phyloP scores from a whole-genome alignment of 2,113 vertebrate species.

The Nesogale talazaci region DNA sequence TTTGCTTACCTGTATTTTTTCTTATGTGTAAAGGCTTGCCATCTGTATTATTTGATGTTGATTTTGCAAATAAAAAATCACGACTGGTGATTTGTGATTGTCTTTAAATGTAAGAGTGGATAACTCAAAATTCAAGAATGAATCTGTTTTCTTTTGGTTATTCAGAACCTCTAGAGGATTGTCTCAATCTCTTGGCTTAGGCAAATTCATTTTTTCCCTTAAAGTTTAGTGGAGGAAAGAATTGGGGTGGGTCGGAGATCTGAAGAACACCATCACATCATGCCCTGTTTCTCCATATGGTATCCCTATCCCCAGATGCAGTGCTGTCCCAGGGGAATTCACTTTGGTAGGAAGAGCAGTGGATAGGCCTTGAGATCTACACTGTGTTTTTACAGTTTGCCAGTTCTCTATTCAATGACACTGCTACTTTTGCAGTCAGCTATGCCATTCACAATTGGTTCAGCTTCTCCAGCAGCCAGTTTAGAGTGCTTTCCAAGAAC shows the following conservation, averaged over 20 bases:
- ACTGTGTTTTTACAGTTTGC: not conserved
- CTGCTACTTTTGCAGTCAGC: not conserved
- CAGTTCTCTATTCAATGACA: not conserved
- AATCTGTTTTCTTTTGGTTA: slow-evolving; percentile 21
- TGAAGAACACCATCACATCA: not conserved
- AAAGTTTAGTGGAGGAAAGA: not conserved
- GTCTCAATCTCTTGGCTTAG: not conserved
- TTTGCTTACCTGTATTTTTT: not conserved
- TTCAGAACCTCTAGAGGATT: not conserved
- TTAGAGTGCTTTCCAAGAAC: not conserved
- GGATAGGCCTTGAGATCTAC: not conserved
- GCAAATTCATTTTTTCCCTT: not conserved
- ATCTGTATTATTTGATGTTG: not conserved
- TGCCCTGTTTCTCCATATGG: not conserved
- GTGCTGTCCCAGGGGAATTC: not conserved
- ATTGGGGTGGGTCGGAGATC: not conserved
- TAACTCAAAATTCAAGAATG: not conserved
- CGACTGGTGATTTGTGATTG: not conserved
- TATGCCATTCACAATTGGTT: not conserved
- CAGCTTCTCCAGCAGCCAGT: not conserved
- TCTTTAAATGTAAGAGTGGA: not conserved
- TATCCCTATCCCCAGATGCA: not conserved
- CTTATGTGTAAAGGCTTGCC: not conserved
- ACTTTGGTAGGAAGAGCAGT: not conserved
- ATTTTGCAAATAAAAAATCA: not conserved